Evolutionary conservation across 2,888 invertebrate genomes (phyloP).

Genomic region (Rhorus exstirpatorius): DNA sequence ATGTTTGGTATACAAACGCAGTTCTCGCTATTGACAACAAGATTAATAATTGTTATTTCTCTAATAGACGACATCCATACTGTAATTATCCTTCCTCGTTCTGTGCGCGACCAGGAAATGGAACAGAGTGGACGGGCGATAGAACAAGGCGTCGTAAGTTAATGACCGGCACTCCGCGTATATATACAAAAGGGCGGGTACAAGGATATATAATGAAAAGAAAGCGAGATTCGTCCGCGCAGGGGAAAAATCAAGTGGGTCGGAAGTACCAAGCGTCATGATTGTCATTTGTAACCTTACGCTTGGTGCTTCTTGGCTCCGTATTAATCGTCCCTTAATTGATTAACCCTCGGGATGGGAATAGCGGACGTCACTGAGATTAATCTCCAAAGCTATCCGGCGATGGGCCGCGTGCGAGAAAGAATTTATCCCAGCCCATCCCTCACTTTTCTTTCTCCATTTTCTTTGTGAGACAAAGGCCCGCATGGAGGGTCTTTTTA

Average conservation of each 20-base stretch:
- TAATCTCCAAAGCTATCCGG: conserved; percentile 73
- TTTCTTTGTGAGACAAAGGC: conserved; percentile 10
- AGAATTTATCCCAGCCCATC: conserved; percentile 3
- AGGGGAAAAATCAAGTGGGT: conserved; percentile 75
- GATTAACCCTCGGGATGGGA: conserved; percentile 76
- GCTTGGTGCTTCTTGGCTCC: conserved; percentile 66
- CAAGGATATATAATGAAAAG: conserved; percentile 47
- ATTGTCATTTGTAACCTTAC: conserved; percentile 80
- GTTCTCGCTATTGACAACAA: background rate
- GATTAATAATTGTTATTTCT: conserved; percentile 12
- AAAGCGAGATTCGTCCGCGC: conserved; percentile 37
- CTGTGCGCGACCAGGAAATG: conserved; percentile 36
- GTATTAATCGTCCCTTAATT: conserved; percentile 82
- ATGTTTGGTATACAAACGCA: too few relatives aligned
- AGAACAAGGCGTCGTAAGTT: conserved; percentile 52
- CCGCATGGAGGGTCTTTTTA: too few relatives aligned
- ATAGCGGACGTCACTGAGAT: conserved; percentile 70
- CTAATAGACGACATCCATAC: background rate
- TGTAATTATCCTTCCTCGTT: conserved; percentile 36
- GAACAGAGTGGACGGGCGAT: conserved; percentile 50
- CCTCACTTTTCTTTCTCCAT: background rate
- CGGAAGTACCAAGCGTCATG: conserved; percentile 73
- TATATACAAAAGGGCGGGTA: conserved; percentile 14
- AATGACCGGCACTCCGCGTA: conserved; percentile 57
- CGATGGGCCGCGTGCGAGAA: conserved; percentile 39